Evolutionary conservation across 2,888 invertebrate species (phyloP).

Genomic region (Volucella bombylans): DNA sequence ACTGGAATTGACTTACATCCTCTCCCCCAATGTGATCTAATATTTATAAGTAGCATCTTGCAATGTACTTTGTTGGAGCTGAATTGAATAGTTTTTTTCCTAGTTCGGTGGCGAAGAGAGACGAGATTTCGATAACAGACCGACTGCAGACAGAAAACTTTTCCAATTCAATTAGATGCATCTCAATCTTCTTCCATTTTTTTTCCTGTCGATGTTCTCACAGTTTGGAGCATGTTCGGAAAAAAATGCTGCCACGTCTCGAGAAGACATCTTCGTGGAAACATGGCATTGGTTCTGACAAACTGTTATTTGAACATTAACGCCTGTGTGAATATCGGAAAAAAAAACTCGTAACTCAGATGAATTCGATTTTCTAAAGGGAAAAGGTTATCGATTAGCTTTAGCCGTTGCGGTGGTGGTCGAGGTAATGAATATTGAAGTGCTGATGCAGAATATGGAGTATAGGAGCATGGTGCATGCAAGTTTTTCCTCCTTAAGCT

Average conservation of each 20-base stretch:
- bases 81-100: slow-evolving; percentile 9
- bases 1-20: slow-evolving; percentile 55
- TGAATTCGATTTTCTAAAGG: too few relatives aligned
- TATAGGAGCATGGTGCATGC: too few relatives aligned
- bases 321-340: too few relatives aligned
- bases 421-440: too few relatives aligned
- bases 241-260: background rate
- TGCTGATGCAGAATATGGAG: too few relatives aligned
- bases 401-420: too few relatives aligned
- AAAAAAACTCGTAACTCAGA: too few relatives aligned
- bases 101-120: background rate
- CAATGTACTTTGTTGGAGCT: slow-evolving; percentile 34
- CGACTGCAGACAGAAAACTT: slow-evolving; percentile 34
- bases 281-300: background rate
- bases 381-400: too few relatives aligned
- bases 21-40: slow-evolving; percentile 28
- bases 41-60: slow-evolving; percentile 50
- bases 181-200: slow-evolving; percentile 1
- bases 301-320: too few relatives aligned
- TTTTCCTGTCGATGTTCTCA: background rate
- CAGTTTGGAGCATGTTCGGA: background rate
- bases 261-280: background rate
- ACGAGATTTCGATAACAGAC: slow-evolving; percentile 28
- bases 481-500: too few relatives aligned
- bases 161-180: slow-evolving; percentile 56